Conservation (phyloP, 1,140 invertebrate genomes). For the Drosophila kohkoa region DNA sequence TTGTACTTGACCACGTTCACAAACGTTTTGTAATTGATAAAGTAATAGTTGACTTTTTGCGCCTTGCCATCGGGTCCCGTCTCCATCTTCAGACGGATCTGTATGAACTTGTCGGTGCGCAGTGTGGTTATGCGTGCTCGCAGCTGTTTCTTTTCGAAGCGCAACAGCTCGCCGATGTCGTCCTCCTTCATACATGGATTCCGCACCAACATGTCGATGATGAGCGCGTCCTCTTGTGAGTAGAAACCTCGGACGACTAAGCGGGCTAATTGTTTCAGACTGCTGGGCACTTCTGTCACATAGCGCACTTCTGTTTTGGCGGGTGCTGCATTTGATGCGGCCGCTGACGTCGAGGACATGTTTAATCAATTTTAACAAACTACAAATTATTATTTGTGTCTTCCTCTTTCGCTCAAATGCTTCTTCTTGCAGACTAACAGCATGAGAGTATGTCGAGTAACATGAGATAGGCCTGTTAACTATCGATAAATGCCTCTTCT, state of each 20-base stretch:
- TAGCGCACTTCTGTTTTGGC: slow-evolving; percentile 69
- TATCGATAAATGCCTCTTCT: slow-evolving; percentile 2
- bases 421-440: slow-evolving; percentile 16
- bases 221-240: slow-evolving; percentile 95
- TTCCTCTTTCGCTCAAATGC: slow-evolving; percentile 5
- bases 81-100: slow-evolving; percentile 96
- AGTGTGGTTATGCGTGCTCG: slow-evolving; percentile 89
- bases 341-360: slow-evolving; percentile 74
- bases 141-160: slow-evolving; percentile 98
- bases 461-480: neutral
- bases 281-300: slow-evolving; percentile 95
- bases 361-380: slow-evolving; percentile 4
- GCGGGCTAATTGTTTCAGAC: slow-evolving; percentile 95
- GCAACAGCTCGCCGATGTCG: slow-evolving; percentile 96
- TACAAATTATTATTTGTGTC: slow-evolving; percentile 16
- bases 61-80: slow-evolving; percentile 97
- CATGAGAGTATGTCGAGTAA: slow-evolving; percentile 4
- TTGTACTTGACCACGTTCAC: slow-evolving; percentile 99
- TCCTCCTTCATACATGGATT: slow-evolving; percentile 99
- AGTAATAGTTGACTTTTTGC: slow-evolving; percentile 98
- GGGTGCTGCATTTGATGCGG: slow-evolving; percentile 55
- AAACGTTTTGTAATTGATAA: slow-evolving; percentile 98
- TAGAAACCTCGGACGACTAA: slow-evolving; percentile 97
- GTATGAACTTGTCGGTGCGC: slow-evolving; percentile 97
- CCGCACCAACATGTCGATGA: slow-evolving; percentile 97